Conservation (phyloP, 2,888 invertebrate species). For the Cataglyphis livida region DNA sequence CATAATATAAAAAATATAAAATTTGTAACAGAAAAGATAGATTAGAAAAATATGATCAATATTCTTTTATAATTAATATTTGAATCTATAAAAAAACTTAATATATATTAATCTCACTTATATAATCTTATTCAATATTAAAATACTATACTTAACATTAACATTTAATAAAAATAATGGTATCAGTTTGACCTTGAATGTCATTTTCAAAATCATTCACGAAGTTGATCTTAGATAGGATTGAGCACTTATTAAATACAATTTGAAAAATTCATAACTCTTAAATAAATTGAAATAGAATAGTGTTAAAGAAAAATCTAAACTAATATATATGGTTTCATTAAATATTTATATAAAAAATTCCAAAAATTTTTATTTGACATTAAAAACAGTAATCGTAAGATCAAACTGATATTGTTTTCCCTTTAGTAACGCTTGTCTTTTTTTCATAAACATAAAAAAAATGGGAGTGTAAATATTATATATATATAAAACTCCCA, state of each 20-base stretch:
- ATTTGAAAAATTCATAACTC: not conserved
- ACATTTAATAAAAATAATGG: slow-evolving; percentile 15
- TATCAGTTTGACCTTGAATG: not conserved
- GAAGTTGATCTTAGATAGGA: not conserved
- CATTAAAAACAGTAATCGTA: not conserved
- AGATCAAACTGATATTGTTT: not conserved
- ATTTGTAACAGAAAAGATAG: not conserved
- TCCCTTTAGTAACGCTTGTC: not conserved
- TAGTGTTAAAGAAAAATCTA: not conserved
- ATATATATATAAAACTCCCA: not conserved
- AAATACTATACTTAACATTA: slow-evolving; percentile 12
- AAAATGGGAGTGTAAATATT: not conserved
- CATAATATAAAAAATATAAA: slow-evolving; percentile 17
- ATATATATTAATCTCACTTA: slow-evolving; percentile 26
- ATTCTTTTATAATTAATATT: slow-evolving; percentile 26
- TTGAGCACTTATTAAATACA: not conserved
- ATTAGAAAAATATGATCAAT: slow-evolving; percentile 18
- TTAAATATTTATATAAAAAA: not conserved
- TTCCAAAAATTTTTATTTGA: not conserved
- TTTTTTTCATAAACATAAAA: not conserved
- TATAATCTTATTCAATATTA: slow-evolving; percentile 18
- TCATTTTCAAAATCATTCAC: not conserved
- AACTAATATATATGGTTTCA: not conserved
- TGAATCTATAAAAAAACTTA: slow-evolving; percentile 22
- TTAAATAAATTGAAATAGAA: not conserved